Evolutionary conservation across 2,888 invertebrate species (phyloP).

Genomic region (Nephrotoma guestfalica): DNA sequence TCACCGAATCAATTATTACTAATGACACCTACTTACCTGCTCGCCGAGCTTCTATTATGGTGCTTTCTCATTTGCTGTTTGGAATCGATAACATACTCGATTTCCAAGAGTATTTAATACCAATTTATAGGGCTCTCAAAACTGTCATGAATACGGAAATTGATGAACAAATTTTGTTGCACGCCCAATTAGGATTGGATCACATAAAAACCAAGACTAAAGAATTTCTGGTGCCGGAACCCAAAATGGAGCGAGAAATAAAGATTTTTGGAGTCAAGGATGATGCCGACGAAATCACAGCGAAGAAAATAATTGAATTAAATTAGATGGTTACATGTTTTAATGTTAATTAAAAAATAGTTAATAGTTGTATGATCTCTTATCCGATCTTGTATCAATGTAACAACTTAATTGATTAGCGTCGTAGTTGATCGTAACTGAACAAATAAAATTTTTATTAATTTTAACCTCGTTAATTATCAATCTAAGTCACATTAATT

Average conservation of each 20-base stretch:
- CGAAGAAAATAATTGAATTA: not conserved
- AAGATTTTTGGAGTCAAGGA: slow-evolving; percentile 25
- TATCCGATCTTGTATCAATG: no score
- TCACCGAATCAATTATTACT: slow-evolving; percentile 23
- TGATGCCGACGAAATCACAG: not conserved
- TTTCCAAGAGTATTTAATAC: slow-evolving; percentile 26
- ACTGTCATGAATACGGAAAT: slow-evolving; percentile 19
- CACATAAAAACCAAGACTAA: slow-evolving; percentile 24
- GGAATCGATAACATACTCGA: slow-evolving; percentile 28
- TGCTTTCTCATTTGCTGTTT: slow-evolving; percentile 24
- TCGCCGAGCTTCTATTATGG: slow-evolving; percentile 26
- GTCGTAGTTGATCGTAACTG: no score
- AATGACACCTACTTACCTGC: slow-evolving; percentile 26
- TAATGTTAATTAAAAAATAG: no score
- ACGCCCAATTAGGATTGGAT: slow-evolving; percentile 27
- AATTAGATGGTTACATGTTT: not conserved
- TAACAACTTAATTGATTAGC: no score
- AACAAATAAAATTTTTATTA: no score
- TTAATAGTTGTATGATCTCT: no score
- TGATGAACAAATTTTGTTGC: slow-evolving; percentile 25
- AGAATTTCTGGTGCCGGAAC: slow-evolving; percentile 18
- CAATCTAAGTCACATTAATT: no score
- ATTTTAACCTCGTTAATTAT: no score
- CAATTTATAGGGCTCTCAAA: slow-evolving; percentile 26
- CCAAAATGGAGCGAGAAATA: slow-evolving; percentile 23